Evolutionary conservation across 1,140 invertebrate genomes (phyloP).

Genomic region (Periplaneta americana): DNA sequence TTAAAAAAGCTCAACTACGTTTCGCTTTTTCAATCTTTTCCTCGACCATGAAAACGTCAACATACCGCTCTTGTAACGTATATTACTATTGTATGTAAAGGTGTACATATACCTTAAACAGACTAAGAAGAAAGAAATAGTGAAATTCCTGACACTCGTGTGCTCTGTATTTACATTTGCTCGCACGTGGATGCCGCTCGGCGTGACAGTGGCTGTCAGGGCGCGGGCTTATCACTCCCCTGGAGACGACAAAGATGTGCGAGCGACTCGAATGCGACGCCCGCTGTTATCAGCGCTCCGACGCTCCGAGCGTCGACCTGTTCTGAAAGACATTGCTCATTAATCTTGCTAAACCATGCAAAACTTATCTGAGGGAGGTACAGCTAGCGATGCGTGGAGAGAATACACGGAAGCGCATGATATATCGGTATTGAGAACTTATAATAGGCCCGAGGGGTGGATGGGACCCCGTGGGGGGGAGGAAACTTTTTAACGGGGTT

Average conservation of each 20-base stretch:
- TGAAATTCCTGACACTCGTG: no score
- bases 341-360: constrained; percentile 40
- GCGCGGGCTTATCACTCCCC: neutral
- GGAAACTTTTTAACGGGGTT: constrained; percentile 19
- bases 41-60: no score
- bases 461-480: constrained; percentile 21
- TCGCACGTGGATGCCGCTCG: neutral
- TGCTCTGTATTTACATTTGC: no score
- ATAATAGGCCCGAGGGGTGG: constrained; percentile 35
- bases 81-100: no score
- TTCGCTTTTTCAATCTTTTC: no score
- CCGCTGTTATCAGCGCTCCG: neutral
- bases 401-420: constrained; percentile 26
- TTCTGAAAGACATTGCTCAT: constrained; percentile 35
- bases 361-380: constrained; percentile 31
- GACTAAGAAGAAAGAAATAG: no score
- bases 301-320: neutral
- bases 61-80: no score
- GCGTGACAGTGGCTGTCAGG: neutral
- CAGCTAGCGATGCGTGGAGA: neutral
- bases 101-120: no score
- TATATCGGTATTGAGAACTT: constrained; percentile 39
- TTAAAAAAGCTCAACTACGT: no score
- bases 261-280: no score
- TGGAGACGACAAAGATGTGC: neutral